Base-by-base conservation (phyloP, 23 tunicate genomes). In the Styela clava region DNA sequence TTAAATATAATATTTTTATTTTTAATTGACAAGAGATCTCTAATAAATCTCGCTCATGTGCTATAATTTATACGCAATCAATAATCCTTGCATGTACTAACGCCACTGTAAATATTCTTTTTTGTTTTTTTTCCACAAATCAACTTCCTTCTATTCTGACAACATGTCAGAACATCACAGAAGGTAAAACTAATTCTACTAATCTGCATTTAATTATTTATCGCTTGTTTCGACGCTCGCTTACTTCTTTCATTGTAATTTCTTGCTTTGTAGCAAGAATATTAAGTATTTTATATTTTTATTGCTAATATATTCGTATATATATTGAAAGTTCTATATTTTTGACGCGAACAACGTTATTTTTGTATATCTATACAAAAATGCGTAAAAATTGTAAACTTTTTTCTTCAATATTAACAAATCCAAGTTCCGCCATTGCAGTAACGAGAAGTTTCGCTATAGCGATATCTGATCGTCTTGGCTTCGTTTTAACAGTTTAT, bases 111-210 rank as follows among this genome's bases (percentile, higher is more conserved):
- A 25, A 25, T 29, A 67, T 67, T 67, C 24, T 29, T 67, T 67
- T 29, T 67, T 18, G 16, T 67, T 67, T 67, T 1, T 25, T 1
- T 1, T 16, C 24, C 22, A 16, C 22, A 27, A 67, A 67, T 67
- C 71, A 67, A 67, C 71, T 67, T 67, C 71, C 71, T 67, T 67
- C 71, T 67, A 29, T 67, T 22, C 71, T 22, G 71, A 67, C 71
- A 29, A 18, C 71, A 67, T 29, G 71, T 22, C 71, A 0, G 71
- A 67, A 18, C 71, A 16, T 18, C 31, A 22, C 30, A 67, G 71
- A 67, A 67, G 71, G 71, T 29, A 67, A 67, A 18, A 67, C 71
- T 67, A 67, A 67, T 67, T 22, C 71, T 67, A 67, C 31, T 29
- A 25, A 67, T 25, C 22, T 25, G 0, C 12, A 18, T 67, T 67